These are phyloP conservation scores for Mobula birostris DNA, from an alignment of 2,113 vertebrate species.

Conservation along the genomic window DNA sequence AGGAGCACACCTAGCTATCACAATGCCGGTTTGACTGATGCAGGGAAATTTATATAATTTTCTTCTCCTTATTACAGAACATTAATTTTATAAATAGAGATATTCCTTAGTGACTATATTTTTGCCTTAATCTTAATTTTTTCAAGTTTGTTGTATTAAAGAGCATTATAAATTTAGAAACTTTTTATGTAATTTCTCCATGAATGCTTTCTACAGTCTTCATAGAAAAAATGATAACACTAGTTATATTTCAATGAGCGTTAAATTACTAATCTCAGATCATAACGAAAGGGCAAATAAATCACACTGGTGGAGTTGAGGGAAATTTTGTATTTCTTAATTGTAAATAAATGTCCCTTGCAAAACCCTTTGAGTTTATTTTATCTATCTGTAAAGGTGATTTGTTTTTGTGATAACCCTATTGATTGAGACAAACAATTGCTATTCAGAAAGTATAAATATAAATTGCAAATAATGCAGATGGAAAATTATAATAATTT, in stretches of 20 bases:
- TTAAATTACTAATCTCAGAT: background rate
- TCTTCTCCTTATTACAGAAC: background rate
- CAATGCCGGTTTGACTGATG: background rate
- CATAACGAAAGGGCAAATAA: background rate
- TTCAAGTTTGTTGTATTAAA: background rate
- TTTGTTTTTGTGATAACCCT: too few relatives aligned
- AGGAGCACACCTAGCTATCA: too few relatives aligned
- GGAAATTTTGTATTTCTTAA: background rate
- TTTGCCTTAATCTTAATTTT: background rate
- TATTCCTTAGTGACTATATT: background rate
- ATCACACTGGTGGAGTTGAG: background rate
- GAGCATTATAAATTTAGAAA: background rate
- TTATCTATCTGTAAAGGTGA: background rate
- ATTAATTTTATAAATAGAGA: background rate
- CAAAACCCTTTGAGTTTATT: background rate
- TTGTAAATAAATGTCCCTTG: too few relatives aligned
- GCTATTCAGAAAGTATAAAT: background rate
- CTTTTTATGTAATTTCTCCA: background rate
- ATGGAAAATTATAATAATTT: background rate
- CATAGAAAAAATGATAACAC: background rate
- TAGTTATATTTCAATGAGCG: background rate
- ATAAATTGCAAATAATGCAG: background rate
- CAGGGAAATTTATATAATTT: background rate
- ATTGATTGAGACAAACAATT: too few relatives aligned
- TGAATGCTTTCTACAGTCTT: background rate